phyloP scores from a whole-genome alignment of 2,888 invertebrate genomes.

The Cephus pulcher region DNA sequence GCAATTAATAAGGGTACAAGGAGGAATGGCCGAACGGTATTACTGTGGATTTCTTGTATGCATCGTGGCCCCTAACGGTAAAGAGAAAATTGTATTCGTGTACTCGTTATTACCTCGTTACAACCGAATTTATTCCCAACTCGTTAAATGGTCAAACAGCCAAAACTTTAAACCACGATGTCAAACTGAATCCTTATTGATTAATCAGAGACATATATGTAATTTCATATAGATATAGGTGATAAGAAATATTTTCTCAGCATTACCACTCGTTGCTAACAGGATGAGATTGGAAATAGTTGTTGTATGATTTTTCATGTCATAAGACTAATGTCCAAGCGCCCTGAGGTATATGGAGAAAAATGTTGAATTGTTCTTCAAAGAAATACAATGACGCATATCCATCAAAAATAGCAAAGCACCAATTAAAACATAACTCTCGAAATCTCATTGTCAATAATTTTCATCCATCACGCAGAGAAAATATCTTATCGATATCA shows the following conservation, averaged over 20 bases:
- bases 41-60: neutral
- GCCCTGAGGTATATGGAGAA: neutral
- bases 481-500: neutral
- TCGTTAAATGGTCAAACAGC: neutral
- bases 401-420: neutral
- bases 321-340: neutral
- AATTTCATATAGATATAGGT: neutral
- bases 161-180: neutral
- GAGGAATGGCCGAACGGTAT: neutral
- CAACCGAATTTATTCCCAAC: neutral
- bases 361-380: neutral
- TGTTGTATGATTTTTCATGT: neutral
- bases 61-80: neutral
- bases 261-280: neutral
- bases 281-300: neutral
- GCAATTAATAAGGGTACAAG: neutral
- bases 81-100: slow-evolving; percentile 6
- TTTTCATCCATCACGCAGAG: neutral
- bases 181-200: neutral
- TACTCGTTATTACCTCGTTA: neutral
- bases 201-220: neutral
- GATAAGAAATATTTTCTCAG: neutral
- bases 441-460: neutral
- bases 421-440: neutral
- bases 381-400: neutral